Base-by-base conservation (phyloP, 2,797 vertebrate species). In the Sardinella longiceps region DNA sequence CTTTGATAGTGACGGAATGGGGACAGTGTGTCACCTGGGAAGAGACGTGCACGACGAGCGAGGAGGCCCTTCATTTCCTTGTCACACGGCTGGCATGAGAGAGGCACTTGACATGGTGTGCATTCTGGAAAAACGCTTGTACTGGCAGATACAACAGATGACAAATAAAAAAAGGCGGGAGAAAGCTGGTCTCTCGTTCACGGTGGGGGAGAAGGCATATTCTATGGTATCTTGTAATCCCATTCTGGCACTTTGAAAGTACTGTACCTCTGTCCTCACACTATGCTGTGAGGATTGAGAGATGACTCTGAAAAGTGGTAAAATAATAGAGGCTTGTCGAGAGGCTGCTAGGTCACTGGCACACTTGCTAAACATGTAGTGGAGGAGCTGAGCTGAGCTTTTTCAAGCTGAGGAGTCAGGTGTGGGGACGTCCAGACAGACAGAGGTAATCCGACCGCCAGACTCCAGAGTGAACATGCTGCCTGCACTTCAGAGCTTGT, bases 1-100 rank as follows among this genome's bases (percentile, higher is more conserved):
- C 93, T 93, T 93, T 93, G 92, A 95, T 91, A 89, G 89, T 96
- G 95, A 96, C 90, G 91, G 95, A 96, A 96, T 95, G 94, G 93
- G 95, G 94, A 95, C 93, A 91, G 88, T 63, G 87, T 92, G 92
- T 94, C 94, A 95, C 93, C 93, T 93, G 94, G 94, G 94, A 94
- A 93, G 93, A 91, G 91, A 93, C 91, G 87, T 90, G 90, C 89
- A 89, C 90, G 95, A 91, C 85, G n/a, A n/a, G n/a, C n/a, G 94
- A 93, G 89, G 92, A 93, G 92, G 89, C 92, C 92, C 92, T 94
- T 94, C 93, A 93, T 94, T 94, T 94, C 89, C 90, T 94, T 93
- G 94, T 95, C 93, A 93, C 90, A 84, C 90, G 90, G 89, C 90
- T 91, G 89, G 91, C 91, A 86, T 90, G 83, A 90, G n/a, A n/a